Evolutionary conservation across 2,797 vertebrate species (phyloP).

Genomic region (Phaenicophaeus curvirostris): DNA sequence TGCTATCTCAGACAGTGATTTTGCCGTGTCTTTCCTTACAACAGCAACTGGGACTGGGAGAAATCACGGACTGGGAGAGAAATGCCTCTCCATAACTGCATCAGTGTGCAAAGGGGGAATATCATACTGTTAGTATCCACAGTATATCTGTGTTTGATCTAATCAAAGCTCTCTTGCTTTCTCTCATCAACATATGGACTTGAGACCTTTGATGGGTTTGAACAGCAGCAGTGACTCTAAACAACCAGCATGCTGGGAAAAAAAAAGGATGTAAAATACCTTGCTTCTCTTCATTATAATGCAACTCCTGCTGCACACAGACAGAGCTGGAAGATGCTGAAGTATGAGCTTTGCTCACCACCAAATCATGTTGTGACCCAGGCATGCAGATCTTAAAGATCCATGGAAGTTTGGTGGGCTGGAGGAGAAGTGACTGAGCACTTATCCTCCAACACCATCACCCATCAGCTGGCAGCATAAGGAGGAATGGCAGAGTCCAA

Average conservation of each 20-base stretch:
- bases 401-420: neutral
- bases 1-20: neutral
- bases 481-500: neutral
- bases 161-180: neutral
- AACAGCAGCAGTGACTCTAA: neutral
- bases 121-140: accelerated
- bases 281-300: neutral
- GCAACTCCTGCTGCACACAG: neutral
- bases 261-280: neutral
- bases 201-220: neutral
- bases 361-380: neutral
- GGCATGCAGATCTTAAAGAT: neutral
- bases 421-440: neutral
- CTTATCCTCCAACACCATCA: neutral
- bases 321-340: neutral
- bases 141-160: neutral
- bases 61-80: neutral
- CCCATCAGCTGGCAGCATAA: neutral
- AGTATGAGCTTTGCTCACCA: neutral
- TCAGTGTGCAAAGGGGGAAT: neutral
- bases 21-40: neutral
- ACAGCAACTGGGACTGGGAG: neutral
- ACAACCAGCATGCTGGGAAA: neutral
- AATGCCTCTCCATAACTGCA: neutral
- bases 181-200: neutral